A percentile compares a stretch with the other conserved stretches of the same genome.
phyloP scores from a whole-genome alignment of 37 sponge, comb jelly and placozoan genomes.

The Agelas oroides region DNA sequence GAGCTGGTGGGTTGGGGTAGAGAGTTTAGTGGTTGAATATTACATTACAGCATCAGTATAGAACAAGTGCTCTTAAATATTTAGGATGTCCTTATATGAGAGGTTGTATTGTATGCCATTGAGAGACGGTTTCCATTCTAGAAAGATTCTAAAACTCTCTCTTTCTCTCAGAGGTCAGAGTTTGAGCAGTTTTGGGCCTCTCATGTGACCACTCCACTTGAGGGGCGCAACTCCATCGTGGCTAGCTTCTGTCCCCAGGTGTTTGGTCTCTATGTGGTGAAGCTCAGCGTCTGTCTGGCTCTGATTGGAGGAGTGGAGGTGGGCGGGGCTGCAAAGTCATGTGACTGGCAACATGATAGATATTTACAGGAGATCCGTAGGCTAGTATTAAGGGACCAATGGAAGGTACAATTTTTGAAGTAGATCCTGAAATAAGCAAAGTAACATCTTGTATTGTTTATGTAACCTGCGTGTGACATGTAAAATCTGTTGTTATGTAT shows the following conservation, averaged over 20 bases:
- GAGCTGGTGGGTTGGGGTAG: conserved; percentile 45
- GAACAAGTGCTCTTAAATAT: too few relatives aligned
- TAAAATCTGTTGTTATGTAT: not conserved
- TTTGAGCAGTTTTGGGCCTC: conserved; percentile 48
- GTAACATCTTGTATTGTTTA: too few relatives aligned
- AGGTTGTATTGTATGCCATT: too few relatives aligned
- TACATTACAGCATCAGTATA: too few relatives aligned
- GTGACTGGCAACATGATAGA: too few relatives aligned
- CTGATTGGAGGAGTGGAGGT: conserved; percentile 91
- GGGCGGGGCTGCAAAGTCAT: not conserved
- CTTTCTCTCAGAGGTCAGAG: conserved; percentile 27
- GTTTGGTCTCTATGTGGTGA: conserved; percentile 88
- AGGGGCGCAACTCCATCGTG: conserved; percentile 81
- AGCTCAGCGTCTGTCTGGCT: conserved; percentile 77
- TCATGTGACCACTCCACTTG: conserved; percentile 41
- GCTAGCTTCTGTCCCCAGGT: conserved; percentile 93
- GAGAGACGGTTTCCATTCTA: too few relatives aligned
- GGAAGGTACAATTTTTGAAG: not conserved
- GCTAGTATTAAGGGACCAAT: not conserved
- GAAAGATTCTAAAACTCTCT: too few relatives aligned
- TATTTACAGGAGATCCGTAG: too few relatives aligned
- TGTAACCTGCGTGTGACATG: too few relatives aligned
- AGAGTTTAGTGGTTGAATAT: too few relatives aligned
- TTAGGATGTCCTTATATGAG: too few relatives aligned
- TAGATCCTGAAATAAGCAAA: not conserved